These are phyloP conservation scores for Actias luna DNA, from an alignment of 2,888 invertebrate species.

Conservation along the genomic window DNA sequence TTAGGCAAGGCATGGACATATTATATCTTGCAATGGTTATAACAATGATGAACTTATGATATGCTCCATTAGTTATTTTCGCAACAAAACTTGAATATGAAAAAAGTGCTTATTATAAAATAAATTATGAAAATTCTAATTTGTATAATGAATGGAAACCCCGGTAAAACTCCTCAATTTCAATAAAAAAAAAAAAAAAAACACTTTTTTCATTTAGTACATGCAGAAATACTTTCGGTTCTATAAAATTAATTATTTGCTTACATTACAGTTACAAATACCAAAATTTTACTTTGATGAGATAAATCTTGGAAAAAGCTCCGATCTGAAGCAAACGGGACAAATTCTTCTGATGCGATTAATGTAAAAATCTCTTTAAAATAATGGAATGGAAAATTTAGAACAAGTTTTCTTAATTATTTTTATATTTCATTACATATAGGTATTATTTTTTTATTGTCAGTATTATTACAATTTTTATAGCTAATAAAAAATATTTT, in stretches of 20 bases:
- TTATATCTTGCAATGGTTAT: conserved; percentile 5
- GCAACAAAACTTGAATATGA: background rate
- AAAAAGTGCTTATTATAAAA: background rate
- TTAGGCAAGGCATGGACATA: background rate
- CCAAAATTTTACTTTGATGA: background rate
- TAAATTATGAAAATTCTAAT: background rate
- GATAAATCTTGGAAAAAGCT: background rate
- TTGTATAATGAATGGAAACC: background rate
- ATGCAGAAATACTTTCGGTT: conserved; percentile 3
- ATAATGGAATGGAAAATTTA: background rate
- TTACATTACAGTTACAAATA: background rate
- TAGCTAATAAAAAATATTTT: background rate
- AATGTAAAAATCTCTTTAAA: background rate
- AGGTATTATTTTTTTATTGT: too few species aligned
- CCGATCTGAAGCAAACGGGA: background rate
- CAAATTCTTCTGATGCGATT: background rate
- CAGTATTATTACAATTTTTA: too few species aligned
- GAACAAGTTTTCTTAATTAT: too few species aligned
- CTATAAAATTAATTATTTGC: background rate
- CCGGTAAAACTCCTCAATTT: background rate
- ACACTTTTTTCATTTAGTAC: background rate
- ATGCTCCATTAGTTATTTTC: background rate
- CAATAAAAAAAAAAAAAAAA: background rate
- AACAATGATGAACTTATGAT: background rate
- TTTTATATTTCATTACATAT: too few species aligned